Percentiles rank a stretch among this genome's conserved stretches.
Evolutionary conservation across 2,113 vertebrate genomes (phyloP).

Genomic region (Lonchura striata): DNA sequence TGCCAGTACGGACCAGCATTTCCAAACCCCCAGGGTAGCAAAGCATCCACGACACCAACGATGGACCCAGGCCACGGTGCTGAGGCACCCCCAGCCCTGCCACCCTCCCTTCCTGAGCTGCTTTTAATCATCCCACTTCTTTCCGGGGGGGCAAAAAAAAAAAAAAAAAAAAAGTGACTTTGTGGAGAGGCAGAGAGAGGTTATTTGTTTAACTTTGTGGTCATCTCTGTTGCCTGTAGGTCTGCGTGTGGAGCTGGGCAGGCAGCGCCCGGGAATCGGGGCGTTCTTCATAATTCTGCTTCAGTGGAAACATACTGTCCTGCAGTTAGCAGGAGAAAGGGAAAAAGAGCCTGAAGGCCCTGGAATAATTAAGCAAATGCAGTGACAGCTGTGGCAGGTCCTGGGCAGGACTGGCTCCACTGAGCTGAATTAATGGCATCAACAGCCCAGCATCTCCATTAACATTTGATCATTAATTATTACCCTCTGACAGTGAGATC

Average conservation of each 20-base stretch:
- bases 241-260: constrained; percentile 23
- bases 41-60: rapidly evolving
- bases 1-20: background rate
- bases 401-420: constrained; percentile 85
- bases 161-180: background rate
- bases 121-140: background rate
- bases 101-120: background rate
- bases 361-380: constrained; percentile 91
- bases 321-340: constrained; percentile 67
- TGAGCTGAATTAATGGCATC: constrained; percentile 93
- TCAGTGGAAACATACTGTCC: constrained; percentile 79
- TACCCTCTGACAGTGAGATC: constrained; percentile 81
- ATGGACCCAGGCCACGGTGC: rapidly evolving
- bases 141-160: background rate
- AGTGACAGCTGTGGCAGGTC: constrained; percentile 91
- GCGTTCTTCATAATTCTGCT: constrained; percentile 73
- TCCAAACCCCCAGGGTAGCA: rapidly evolving
- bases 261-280: constrained; percentile 59
- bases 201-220: constrained; percentile 18
- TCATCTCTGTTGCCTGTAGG: constrained; percentile 56
- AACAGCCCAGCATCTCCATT: constrained; percentile 84
- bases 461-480: constrained; percentile 90
- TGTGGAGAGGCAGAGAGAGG: background rate
- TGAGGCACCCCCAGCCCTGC: background rate
- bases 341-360: constrained; percentile 76